phyloP scores from a whole-genome alignment of 2,113 vertebrate species.

The Capra hircus region DNA sequence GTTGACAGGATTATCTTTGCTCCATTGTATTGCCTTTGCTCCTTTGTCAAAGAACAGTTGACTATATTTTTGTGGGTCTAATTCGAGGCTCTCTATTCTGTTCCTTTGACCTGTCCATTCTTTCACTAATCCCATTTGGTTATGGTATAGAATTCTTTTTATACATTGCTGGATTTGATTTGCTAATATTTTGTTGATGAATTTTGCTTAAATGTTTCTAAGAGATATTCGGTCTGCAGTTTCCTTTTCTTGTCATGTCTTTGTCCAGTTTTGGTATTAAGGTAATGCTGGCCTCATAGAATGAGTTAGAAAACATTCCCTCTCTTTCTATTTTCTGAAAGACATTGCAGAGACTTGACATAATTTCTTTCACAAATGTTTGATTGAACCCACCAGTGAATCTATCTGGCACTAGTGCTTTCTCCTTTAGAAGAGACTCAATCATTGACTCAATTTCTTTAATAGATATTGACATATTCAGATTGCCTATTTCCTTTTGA shows the following conservation, averaged over 20 bases:
- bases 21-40: not conserved
- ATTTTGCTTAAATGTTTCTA: not conserved
- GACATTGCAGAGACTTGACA: not conserved
- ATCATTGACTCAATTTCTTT: not conserved
- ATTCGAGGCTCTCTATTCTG: not conserved
- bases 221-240: not conserved
- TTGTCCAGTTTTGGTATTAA: not conserved
- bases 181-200: not conserved
- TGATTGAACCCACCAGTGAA: not conserved
- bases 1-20: not conserved
- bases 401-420: not conserved
- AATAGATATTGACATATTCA: not conserved
- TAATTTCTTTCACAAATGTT: not conserved
- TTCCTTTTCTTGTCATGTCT: not conserved
- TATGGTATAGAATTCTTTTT: not conserved
- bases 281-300: not conserved
- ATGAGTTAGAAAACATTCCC: not conserved
- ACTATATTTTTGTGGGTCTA: not conserved
- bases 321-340: not conserved
- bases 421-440: not conserved
- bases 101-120: not conserved
- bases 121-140: not conserved
- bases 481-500: not conserved
- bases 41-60: not conserved
- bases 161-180: not conserved